Base-by-base conservation (phyloP, 1,140 invertebrate genomes). In the Sitophilus oryzae region DNA sequence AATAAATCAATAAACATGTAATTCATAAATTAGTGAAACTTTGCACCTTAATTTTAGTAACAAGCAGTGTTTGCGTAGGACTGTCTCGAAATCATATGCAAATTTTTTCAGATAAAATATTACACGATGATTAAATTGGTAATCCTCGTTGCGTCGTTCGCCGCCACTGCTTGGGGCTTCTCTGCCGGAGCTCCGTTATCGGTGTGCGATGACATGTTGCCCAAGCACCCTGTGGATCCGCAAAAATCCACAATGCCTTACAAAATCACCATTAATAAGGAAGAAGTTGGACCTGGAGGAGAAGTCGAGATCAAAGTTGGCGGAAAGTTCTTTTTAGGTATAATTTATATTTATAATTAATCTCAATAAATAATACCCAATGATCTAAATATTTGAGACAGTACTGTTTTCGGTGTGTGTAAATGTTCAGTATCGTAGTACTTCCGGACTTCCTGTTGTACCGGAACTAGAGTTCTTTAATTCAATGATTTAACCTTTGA, bases 161-260 rank as follows among this genome's bases (percentile, higher is more conserved):
- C 56, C 10, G 58, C 56, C 3, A 41, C 53, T 8, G 57, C 51
- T 11, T 60, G 52, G 44, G 61, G 56, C 10, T 67, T 63, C 36
- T 63, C 64, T n/a, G 59, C 44, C 10, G 74, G 74, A 0, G 74
- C 73, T 0, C 73, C 73, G 1, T 48, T 48, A 40, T 58, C 58
- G n/a, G 67, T 66, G 0, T 76, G 74, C 47, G 66, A 65, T 18
- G 62, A 67, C 48, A 68, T 76, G 69, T 66, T 58, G 1, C 74
- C 74, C 5, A 58, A 70, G 41, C 74, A 76, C 56, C 63, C 62
- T 1, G 59, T 60, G 1, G 58, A 57, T 1, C 67, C 69, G 0
- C 66, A 74, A 52, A 65, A 56, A 11, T 50, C 52, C 5, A 20
- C 46, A 2, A 64, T 67, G 5, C 74, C 73, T 0, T 76, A 73